Base-by-base conservation (phyloP, 2,113 vertebrate genomes). In the Indri indri region DNA sequence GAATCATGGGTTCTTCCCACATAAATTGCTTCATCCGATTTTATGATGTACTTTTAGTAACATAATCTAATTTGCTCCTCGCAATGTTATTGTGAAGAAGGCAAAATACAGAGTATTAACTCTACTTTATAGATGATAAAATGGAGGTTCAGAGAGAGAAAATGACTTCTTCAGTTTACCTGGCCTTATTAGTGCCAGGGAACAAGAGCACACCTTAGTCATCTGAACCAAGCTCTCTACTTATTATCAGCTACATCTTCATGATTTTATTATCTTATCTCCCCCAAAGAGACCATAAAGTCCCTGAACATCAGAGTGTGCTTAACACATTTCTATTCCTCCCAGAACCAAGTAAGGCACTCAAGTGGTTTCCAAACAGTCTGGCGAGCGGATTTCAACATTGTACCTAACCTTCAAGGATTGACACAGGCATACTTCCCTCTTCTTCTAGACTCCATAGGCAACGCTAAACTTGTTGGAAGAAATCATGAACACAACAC, bases 401-500 rank as follows among this genome's bases (percentile, higher is more conserved):
- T 2, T 94, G 12, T 83, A 27, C 6, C 7, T 61, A 88, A 81
- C 9, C 71, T 71, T 23, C 18, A 63, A 89, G n/a, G 10, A 73
- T 1, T 34, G 40, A 88, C 73, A 88, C 10, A 73, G 47, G 27
- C 73, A 71, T 65, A 85, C 25, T 91, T 91, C 30, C 37, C 91
- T 91, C n/a, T 89, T 94, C 80, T 94, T 86, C 74, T 40, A 96
- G 52, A 91, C 23, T 40, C 63, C 63, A 54, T 0, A 12, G 27
- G 30, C 52, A 93, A 88, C 20, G 52, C 22, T 82, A 88, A 94
- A 80, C 70, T 63, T 95, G 71, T 66, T 95, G 71, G 73, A 89
- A 96, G 66, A 94, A 96, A 95, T 40, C 70, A 86, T 63, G 65
- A 92, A 63, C 52, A 96, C 25, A 95, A 94, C 37, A 82, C 23